Percentiles rank a stretch among this genome's conserved stretches.
phyloP scores from a whole-genome alignment of 2,113 vertebrate species.

The Corythoichthys haematopterus region DNA sequence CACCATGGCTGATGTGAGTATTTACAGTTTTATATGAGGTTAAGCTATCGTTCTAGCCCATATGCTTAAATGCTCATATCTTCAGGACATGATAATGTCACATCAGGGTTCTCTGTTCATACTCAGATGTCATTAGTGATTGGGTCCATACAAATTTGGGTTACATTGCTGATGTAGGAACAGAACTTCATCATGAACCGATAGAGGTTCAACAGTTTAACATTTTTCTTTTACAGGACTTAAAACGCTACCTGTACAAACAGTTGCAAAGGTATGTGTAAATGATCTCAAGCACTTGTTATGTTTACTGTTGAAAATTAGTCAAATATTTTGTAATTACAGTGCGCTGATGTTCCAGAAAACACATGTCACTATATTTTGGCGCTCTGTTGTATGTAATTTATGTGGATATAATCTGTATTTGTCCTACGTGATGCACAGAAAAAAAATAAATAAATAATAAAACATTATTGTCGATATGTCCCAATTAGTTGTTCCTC shows the following conservation, averaged over 20 bases:
- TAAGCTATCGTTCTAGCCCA: too few species aligned
- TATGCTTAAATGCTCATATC: too few species aligned
- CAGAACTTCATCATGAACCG: neutral
- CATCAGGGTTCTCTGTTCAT: too few species aligned
- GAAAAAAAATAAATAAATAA: too few species aligned
- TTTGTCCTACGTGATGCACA: too few species aligned
- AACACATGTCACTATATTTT: too few species aligned
- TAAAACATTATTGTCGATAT: too few species aligned
- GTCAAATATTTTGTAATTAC: neutral
- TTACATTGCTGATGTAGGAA: neutral
- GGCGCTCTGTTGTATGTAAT: too few species aligned
- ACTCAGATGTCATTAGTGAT: neutral
- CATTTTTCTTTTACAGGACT: conserved; percentile 72
- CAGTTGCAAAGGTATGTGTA: conserved; percentile 87
- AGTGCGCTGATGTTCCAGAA: neutral
- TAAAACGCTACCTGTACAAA: conserved; percentile 92
- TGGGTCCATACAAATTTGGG: neutral
- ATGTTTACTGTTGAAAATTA: neutral
- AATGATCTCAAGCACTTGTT: neutral
- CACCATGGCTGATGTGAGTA: conserved; percentile 48
- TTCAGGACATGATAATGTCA: too few species aligned
- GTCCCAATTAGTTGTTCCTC: too few species aligned
- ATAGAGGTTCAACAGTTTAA: neutral
- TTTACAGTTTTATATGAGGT: neutral
- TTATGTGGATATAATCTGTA: too few species aligned